Percentiles rank a stretch among this genome's conserved stretches.
phyloP scores from a whole-genome alignment of 2,113 vertebrate genomes.

The Tenebrosternarchus preto region DNA sequence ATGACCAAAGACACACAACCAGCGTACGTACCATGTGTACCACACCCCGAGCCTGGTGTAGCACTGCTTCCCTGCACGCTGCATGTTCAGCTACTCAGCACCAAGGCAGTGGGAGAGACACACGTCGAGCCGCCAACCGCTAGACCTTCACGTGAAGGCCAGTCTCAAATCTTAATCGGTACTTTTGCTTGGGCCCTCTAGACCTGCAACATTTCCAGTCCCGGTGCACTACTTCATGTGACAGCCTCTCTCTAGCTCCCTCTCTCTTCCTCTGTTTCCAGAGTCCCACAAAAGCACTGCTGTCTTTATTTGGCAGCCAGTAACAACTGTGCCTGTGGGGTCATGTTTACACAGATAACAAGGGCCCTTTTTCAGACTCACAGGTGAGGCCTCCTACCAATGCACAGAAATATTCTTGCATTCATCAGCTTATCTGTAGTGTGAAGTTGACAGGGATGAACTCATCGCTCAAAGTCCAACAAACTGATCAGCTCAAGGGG shows the following conservation, averaged over 20 bases:
- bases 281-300: conserved; percentile 23
- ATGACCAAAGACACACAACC: not conserved
- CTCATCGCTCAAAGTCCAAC: not conserved
- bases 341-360: conserved; percentile 49
- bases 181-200: conserved; percentile 3
- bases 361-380: conserved; percentile 52
- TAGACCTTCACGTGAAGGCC: conserved; percentile 11
- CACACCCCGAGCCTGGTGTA: conserved; percentile 66
- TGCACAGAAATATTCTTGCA: conserved; percentile 15
- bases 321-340: conserved; percentile 44
- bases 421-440: conserved; percentile 50
- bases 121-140: conserved; percentile 27
- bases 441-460: conserved; percentile 1
- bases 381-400: conserved; percentile 14
- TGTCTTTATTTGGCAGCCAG: conserved; percentile 43
- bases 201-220: not conserved
- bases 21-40: conserved; percentile 69
- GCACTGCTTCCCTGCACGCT: conserved; percentile 39
- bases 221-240: not conserved
- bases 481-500: conserved; percentile 12
- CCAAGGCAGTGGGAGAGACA: conserved; percentile 15
- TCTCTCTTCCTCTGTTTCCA: conserved; percentile 13
- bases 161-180: not conserved
- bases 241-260: not conserved
- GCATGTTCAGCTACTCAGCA: conserved; percentile 45